Evolutionary conservation across 2,113 vertebrate genomes (phyloP), one percentile per base, ranked within the genome.

Genomic region (Oncorhynchus kisutch): DNA sequence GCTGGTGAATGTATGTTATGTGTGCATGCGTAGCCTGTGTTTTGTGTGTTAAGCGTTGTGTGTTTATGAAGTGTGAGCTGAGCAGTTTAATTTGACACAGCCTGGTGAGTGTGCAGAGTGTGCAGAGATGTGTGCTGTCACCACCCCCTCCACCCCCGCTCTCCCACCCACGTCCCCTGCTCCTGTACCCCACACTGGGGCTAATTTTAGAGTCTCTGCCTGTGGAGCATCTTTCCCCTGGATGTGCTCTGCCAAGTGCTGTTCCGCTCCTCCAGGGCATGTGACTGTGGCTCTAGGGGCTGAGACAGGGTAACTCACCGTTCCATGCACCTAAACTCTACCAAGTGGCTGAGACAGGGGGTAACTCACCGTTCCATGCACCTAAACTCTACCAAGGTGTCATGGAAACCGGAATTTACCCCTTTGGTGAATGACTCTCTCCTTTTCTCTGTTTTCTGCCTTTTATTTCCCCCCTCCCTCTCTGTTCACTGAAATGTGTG

Each of bases 81-180:
- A 86, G 84, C 85, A 87, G 86, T 90, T 86, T 91, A 87, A 91
- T 91, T 90, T 90, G 84, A 84, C 73, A 88, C 88, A 91, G 91
- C 85, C 85, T 82, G 39, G 91, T 88, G 86, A 86, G 84, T 85
- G 88, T 87, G 86, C 88, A 88, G 64, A 88, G 90, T 85, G 74
- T 85, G 84, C 82, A 71, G 88, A 89, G 81, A 84, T 78, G 83
- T 87, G 83, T 79, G 89, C 89, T 88, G 89, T 91, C 91, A 88
- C 82, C 88, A 83, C 83, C 78, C 88, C 89, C 87, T 88, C 90
- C 89, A 87, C 82, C 87, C 82, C 82, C 75, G 77, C 60, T 49
- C 84, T n/a, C 60, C 81, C 81, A 79, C 66, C 49, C 77, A 79
- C 87, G 81, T 81, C 75, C 80, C 62, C 12, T 64, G 70, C 76